A percentile compares a stretch with the other conserved stretches of the same genome.
phyloP scores from a whole-genome alignment of 37 sponge, comb jelly and placozoan species.

The Halichondria panicea region DNA sequence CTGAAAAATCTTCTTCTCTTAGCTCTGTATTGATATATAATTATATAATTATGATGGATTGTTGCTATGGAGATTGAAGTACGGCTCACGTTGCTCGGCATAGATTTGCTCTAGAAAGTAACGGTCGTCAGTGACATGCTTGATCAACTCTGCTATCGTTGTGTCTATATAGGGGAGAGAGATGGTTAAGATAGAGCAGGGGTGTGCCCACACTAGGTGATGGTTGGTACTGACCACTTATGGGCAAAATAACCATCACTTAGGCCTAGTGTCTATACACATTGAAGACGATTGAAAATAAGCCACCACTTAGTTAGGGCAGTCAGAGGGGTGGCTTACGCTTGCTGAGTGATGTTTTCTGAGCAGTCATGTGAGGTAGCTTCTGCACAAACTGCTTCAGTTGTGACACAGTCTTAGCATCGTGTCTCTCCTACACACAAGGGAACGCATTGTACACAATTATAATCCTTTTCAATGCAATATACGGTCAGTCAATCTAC shows the following conservation, averaged over 20 bases:
- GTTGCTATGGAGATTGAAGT: too few relatives aligned
- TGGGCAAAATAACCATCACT: background rate
- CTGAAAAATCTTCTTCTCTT: slow-evolving; percentile 37
- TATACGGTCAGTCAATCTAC: too few relatives aligned
- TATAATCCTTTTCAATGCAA: background rate
- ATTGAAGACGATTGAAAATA: too few relatives aligned
- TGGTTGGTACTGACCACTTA: background rate
- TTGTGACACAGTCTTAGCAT: slow-evolving; percentile 84
- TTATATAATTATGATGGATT: too few relatives aligned
- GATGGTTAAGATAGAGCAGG: background rate
- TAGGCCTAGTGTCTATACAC: background rate
- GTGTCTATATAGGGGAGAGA: slow-evolving; percentile 55
- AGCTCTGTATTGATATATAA: slow-evolving; percentile 9
- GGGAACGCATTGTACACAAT: too few relatives aligned
- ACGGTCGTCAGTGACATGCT: slow-evolving; percentile 56
- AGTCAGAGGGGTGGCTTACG: slow-evolving; percentile 42
- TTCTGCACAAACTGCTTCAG: slow-evolving; percentile 95
- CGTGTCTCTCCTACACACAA: slow-evolving; percentile 41
- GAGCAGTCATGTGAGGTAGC: slow-evolving; percentile 90
- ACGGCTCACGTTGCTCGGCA: slow-evolving; percentile 84
- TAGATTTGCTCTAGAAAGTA: slow-evolving; percentile 67
- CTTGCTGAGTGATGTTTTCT: slow-evolving; percentile 74
- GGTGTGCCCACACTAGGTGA: background rate
- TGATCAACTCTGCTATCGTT: slow-evolving; percentile 85
- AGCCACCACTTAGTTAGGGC: too few relatives aligned